Evolutionary conservation across 2,113 vertebrate species (phyloP), one percentile per base, ranked within the genome.

Genomic region (Alectura lathami): DNA sequence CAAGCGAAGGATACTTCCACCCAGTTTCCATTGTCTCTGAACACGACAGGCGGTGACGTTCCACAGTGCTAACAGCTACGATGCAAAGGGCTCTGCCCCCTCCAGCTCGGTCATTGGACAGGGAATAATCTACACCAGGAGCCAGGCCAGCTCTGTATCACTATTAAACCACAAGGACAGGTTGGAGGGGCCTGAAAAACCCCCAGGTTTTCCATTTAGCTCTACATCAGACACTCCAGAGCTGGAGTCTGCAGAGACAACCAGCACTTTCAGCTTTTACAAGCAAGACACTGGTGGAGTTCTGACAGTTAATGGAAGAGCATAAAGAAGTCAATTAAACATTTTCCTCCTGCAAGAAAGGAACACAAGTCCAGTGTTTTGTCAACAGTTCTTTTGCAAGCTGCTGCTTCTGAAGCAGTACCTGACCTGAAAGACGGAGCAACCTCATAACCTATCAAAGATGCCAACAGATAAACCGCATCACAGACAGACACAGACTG

Each of bases 11-110:
- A 16, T 38, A 38, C 62, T 83, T 78, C 68, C 60, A 16, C 15
- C 12, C 5, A 1, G 42, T 8, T 32, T 6, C 67, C 6, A 1
- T 2, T 17, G 78, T 5, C 72, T 50, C 26, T 24, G 50, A 12
- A 42, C 11, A 13, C 27, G 21, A 59, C 20, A 69, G 59, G 14
- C 8, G 36, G 26, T 3, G 40, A 10, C 0, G 22, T 32, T 57
- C 63, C 0, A 1, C 3, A n/a, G 38, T 2, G 38, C 43, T 64
- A 34, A 22, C 0, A 3, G 67, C 66, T 17, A 14, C 0, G 30
- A 70, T 63, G 63, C 75, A 8, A 54, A 20, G 72, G 81, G 62
- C 54, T 83, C 73, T 54, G 83, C 27, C 29, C n/a, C 40, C 40
- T 38, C 48, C 57, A 40, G 9, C 45, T n/a, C 48, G 4, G 7